Evolutionary conservation across 1,140 invertebrate genomes (phyloP), one percentile per base, ranked within the genome.

Genomic region (Chrysomallon squamiferum): DNA sequence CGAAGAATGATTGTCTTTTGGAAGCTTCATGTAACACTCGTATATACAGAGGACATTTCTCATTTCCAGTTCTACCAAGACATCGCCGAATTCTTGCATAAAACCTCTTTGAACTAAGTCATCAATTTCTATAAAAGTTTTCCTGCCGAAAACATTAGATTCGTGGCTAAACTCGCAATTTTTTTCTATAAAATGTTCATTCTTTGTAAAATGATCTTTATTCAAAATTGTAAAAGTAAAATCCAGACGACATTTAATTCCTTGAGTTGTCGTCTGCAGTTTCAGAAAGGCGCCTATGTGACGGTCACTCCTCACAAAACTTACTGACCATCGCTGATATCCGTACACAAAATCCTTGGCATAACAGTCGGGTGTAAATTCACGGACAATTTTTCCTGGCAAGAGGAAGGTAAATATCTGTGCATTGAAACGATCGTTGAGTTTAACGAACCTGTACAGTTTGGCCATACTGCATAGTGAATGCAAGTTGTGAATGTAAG

Each of bases 261-360:
- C 91, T 65, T 91, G 89, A 57, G 91, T 91, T 2, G 91, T 89
- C 65, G 90, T 91, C 25, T 91, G 88, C 89, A 93, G 92, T 41
- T 93, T 92, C 62, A 94, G 87, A 79, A 92, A 94, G 9, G 93
- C 92, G 3, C 93, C 93, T 71, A 94, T 83, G 71, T 93, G 90
- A 79, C 92, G 91, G 77, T 94, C 92, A 32, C 90, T 90, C 22
- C 92, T 88, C 0, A 90, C 91, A 83, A 95, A 93, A 2, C 92
- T 92, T 59, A 95, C 91, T n/a, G 92, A 92, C 93, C 93, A 95
- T 86, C 90, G 88, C 76, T 95, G 93, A 80, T 93, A 92, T 9
- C 93, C 92, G 84, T 92, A 94, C 30, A 90, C 89, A 81, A 95
- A 92, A 79, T 95, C 93, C 84, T 78, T 73, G 11, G 76, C 74